Evolutionary conservation across 2,113 vertebrate genomes (phyloP).

Genomic region (Muntiacus reevesi): DNA sequence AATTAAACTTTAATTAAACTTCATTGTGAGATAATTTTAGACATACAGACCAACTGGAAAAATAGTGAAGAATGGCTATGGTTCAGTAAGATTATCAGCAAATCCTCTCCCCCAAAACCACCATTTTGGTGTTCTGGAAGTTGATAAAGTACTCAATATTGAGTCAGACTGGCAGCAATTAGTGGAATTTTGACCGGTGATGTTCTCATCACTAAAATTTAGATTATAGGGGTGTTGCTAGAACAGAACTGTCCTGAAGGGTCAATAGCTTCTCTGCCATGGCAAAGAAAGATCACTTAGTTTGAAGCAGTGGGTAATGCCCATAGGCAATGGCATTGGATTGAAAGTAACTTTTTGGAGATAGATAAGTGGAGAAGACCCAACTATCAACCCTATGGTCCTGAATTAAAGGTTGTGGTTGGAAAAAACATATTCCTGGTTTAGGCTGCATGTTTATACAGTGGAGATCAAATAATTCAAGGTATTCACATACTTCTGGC

Average conservation of each 20-base stretch:
- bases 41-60: background rate
- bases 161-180: background rate
- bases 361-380: background rate
- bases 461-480: background rate
- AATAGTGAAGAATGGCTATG: background rate
- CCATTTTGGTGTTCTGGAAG: background rate
- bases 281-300: background rate
- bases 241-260: background rate
- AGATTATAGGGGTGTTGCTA: background rate
- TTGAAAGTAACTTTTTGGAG: background rate
- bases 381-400: background rate
- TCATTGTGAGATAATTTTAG: background rate
- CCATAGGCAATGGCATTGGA: background rate
- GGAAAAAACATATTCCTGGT: background rate
- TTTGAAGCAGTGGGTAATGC: background rate
- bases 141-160: background rate
- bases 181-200: too few relatives aligned
- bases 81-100: background rate
- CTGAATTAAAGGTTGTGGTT: background rate
- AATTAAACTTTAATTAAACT: background rate
- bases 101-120: background rate
- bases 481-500: background rate
- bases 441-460: background rate
- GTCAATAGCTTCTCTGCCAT: background rate
- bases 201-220: background rate